Conservation (phyloP, 2,113 vertebrate species). For the Dasyornis broadbenti region DNA sequence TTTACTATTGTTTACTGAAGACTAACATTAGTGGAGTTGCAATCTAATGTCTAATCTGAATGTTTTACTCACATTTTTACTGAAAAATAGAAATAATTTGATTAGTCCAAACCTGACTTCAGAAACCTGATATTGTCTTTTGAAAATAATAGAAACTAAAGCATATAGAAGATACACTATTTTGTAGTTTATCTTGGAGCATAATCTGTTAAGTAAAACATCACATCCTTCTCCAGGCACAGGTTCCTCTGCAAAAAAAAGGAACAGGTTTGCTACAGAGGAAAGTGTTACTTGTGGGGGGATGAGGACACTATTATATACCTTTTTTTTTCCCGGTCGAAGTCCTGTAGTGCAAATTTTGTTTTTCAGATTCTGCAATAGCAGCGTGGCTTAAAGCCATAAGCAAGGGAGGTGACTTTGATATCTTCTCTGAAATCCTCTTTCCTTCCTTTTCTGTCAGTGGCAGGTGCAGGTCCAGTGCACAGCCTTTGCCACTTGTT, state of each 20-base stretch:
- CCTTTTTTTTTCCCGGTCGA: background rate
- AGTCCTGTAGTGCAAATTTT: background rate
- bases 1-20: background rate
- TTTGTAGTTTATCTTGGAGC: background rate
- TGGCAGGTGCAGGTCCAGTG: accelerated
- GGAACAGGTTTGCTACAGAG: background rate
- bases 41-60: background rate
- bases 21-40: background rate
- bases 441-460: background rate
- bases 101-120: background rate
- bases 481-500: background rate
- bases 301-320: background rate
- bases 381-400: background rate
- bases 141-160: constrained; percentile 21
- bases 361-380: background rate
- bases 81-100: background rate
- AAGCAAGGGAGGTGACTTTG: background rate
- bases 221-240: background rate
- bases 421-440: background rate
- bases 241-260: background rate
- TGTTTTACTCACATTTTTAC: background rate
- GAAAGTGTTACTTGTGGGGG: background rate
- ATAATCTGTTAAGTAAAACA: background rate
- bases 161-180: background rate
- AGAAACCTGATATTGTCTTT: background rate